Base-by-base conservation (phyloP, 2,113 vertebrate species). In the Clinocottus analis region DNA sequence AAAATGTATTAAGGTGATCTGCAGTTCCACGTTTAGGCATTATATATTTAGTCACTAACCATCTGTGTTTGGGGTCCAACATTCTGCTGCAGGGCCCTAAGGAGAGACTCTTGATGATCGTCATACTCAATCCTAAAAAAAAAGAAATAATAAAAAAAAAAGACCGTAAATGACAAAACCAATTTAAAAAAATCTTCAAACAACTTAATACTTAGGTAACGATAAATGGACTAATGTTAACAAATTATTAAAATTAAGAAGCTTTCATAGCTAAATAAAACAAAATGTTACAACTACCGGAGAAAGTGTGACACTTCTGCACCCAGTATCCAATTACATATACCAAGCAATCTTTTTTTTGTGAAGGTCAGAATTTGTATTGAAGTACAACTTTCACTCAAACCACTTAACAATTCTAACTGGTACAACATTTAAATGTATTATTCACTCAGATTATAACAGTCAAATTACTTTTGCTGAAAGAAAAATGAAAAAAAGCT, bases 121-220 rank as follows among this genome's bases (percentile, higher is more conserved):
- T 98, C 96, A 39, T 97, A 97, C 89, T 97, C 96, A 39, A 99
- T 88, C 96, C 98, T 99, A 25, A 39, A 56, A 53, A 27, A 56
- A 45, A 4, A 3, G 29, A 2, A 31, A 31, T 31, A 33, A 33
- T n/a, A n/a, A n/a, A n/a, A n/a, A n/a, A n/a, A n/a, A n/a, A n/a
- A n/a, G n/a, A n/a, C n/a, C n/a, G 5, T 33, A 33, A 33, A 33
- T 33, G 3, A 33, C 3, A 33, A 55, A 27, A 58, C 2, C 29
- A 56, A 13, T 16, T 31, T 31, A 3, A 33, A 33, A 3, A 33
- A 33, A 33, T 33, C 33, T 33, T 33, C 33, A 5, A 3, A 27
- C 3, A 12, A 64, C n/a, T 21, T 13, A 21, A 5, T 33, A 10
- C 17, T 33, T 66, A 33, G 19, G 7, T 7, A 27, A 49, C 12